These are phyloP conservation scores for Manacus vitellinus DNA, from an alignment of 2,113 vertebrate genomes.

Conservation along the genomic window DNA sequence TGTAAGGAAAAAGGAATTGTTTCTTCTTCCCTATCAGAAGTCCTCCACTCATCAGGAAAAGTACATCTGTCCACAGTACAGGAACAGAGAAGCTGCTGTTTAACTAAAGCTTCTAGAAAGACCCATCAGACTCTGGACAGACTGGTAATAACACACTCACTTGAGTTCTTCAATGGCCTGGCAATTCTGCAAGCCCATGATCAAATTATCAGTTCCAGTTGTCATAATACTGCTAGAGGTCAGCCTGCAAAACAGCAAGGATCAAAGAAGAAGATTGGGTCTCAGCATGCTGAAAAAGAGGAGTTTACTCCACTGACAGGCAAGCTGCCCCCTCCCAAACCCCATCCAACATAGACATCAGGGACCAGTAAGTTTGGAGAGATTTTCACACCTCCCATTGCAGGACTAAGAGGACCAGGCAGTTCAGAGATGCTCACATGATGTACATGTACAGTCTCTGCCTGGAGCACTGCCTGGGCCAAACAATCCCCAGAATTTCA, in stretches of 20 bases:
- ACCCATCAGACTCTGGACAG: background rate
- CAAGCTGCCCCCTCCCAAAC: background rate
- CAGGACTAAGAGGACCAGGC: background rate
- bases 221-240: slow-evolving; percentile 64
- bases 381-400: background rate
- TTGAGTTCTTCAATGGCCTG: slow-evolving; percentile 81
- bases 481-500: background rate
- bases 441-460: no score
- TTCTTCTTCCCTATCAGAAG: background rate
- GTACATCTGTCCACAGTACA: background rate
- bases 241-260: slow-evolving; percentile 72
- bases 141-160: slow-evolving; percentile 65
- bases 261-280: background rate
- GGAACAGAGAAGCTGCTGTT: background rate
- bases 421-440: background rate
- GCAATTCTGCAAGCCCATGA: slow-evolving; percentile 76
- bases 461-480: background rate
- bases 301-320: background rate
- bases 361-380: background rate
- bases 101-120: background rate
- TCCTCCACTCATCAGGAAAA: background rate
- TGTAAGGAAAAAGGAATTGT: background rate
- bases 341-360: background rate
- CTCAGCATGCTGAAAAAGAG: background rate
- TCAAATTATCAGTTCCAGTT: slow-evolving; percentile 43